A percentile compares a stretch with the other conserved stretches of the same genome.
Evolutionary conservation across 2,888 invertebrate genomes (phyloP).

Genomic region (Pyrochroa serraticornis): DNA sequence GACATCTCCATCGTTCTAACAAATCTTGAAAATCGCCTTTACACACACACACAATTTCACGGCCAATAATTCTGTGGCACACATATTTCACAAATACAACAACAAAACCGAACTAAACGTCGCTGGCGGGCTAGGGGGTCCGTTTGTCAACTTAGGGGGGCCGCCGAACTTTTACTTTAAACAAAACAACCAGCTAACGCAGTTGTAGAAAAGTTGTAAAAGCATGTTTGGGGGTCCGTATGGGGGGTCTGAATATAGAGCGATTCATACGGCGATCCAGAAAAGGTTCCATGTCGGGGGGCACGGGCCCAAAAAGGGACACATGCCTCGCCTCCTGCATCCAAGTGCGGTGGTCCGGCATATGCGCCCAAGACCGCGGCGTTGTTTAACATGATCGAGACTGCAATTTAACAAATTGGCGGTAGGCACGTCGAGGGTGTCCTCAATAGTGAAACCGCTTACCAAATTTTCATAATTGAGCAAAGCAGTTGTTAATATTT

Average conservation of each 20-base stretch:
- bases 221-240: slow-evolving; percentile 43
- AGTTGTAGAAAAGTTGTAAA: slow-evolving; percentile 39
- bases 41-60: slow-evolving; percentile 45
- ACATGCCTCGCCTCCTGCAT: slow-evolving; percentile 42
- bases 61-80: slow-evolving; percentile 44
- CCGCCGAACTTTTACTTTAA: slow-evolving; percentile 47
- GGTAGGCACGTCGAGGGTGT: background rate
- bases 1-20: slow-evolving; percentile 36
- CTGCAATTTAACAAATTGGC: slow-evolving; percentile 29
- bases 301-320: slow-evolving; percentile 45
- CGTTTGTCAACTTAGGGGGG: slow-evolving; percentile 42
- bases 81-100: slow-evolving; percentile 43
- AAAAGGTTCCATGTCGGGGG: slow-evolving; percentile 35
- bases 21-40: slow-evolving; percentile 30
- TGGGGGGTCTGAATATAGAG: slow-evolving; percentile 38
- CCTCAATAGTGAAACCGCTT: no score
- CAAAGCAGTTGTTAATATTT: background rate
- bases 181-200: slow-evolving; percentile 42
- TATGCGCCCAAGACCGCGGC: slow-evolving; percentile 34
- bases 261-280: slow-evolving; percentile 5
- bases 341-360: slow-evolving; percentile 36
- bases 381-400: slow-evolving; percentile 20
- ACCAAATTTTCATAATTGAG: background rate
- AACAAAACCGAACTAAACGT: slow-evolving; percentile 32
- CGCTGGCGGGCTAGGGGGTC: slow-evolving; percentile 31